phyloP scores from a whole-genome alignment of 2,797 vertebrate genomes.

The Lutjanus campechanus region DNA sequence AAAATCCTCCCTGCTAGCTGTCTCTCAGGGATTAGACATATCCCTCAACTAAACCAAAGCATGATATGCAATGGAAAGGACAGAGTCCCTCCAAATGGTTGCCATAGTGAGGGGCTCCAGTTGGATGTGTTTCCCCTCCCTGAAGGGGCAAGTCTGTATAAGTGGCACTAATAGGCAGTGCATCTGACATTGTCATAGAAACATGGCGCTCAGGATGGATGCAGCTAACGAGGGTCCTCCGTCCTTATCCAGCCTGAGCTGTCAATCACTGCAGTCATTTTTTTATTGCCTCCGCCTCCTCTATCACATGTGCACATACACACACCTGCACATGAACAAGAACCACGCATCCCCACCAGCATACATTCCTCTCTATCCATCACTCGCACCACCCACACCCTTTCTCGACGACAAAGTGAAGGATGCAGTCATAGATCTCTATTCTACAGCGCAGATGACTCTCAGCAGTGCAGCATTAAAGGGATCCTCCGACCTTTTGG shows the following conservation, averaged over 20 bases:
- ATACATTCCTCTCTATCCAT: constrained; percentile 36
- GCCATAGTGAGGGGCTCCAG: constrained; percentile 59
- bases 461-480: constrained; percentile 4
- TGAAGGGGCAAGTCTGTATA: constrained; percentile 72
- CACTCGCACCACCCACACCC: constrained; percentile 36
- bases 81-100: constrained; percentile 58
- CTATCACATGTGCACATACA: constrained; percentile 4
- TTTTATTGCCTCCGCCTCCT: constrained; percentile 75
- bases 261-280: constrained; percentile 82
- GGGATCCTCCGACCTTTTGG: not conserved
- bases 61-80: constrained; percentile 32
- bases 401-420: constrained; percentile 27
- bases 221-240: constrained; percentile 78
- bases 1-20: constrained; percentile 3
- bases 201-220: constrained; percentile 71
- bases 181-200: constrained; percentile 84
- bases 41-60: constrained; percentile 34
- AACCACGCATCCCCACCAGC: not conserved
- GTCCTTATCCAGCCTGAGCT: constrained; percentile 67
- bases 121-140: constrained; percentile 49
- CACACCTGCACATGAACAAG: constrained; percentile 13
- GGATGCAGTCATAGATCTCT: constrained; percentile 25
- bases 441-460: constrained; percentile 11
- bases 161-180: constrained; percentile 88
- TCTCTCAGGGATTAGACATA: constrained; percentile 42